These are phyloP conservation scores for Drosophila asahinai DNA, from an alignment of 1,140 invertebrate species.

Conservation along the genomic window DNA sequence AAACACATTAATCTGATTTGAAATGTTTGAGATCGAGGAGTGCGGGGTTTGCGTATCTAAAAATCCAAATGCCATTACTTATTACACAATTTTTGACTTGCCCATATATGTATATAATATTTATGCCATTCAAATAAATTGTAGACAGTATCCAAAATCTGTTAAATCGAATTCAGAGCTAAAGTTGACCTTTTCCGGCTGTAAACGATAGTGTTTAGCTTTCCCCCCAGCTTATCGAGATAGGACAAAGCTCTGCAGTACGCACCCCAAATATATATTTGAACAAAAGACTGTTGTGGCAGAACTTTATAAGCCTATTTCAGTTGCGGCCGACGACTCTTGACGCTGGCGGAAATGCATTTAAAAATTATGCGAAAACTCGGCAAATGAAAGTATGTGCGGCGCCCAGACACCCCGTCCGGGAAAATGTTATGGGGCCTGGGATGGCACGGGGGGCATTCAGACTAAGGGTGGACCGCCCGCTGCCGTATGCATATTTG, in stretches of 20 bases:
- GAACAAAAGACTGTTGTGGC: not conserved
- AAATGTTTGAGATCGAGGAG: too few species aligned
- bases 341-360: constrained; percentile 68
- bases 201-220: not conserved
- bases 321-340: constrained; percentile 44
- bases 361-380: constrained; percentile 74
- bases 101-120: not conserved
- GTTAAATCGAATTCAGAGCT: not conserved
- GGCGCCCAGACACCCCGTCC: constrained; percentile 11
- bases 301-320: constrained; percentile 62
- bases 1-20: too few species aligned
- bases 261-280: not conserved
- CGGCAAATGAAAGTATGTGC: constrained; percentile 59
- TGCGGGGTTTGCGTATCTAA: too few species aligned
- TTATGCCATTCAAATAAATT: not conserved
- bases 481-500: constrained; percentile 78
- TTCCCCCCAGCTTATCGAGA: not conserved
- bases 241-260: constrained; percentile 16
- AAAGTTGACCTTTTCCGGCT: not conserved
- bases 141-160: not conserved
- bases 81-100: not conserved
- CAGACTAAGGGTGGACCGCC: constrained; percentile 29
- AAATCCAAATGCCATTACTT: too few species aligned
- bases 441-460: not conserved
- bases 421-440: constrained; percentile 1